Conservation (phyloP, 2,888 invertebrate genomes). For the Lasioglossum pauxillum region DNA sequence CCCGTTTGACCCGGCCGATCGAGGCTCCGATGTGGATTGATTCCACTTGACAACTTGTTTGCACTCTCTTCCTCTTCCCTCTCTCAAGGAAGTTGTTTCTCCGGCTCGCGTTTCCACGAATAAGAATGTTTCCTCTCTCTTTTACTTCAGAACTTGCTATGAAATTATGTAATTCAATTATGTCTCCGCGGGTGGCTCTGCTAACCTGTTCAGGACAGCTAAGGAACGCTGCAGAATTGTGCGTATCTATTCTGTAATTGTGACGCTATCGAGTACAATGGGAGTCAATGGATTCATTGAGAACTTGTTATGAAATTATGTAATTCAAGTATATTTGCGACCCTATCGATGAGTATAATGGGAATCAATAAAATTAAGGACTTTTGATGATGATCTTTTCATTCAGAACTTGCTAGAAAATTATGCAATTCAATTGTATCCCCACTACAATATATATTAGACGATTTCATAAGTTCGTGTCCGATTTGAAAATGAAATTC, state of each 20-base stretch:
- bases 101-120: constrained; percentile 23
- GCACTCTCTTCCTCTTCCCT: constrained; percentile 45
- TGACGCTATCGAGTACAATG: neutral
- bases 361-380: too few relatives aligned
- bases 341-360: too few relatives aligned
- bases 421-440: too few relatives aligned
- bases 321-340: too few relatives aligned
- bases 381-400: too few relatives aligned
- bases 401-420: too few relatives aligned
- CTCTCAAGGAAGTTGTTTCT: neutral
- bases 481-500: too few relatives aligned
- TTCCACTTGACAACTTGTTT: constrained; percentile 69
- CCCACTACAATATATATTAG: too few relatives aligned
- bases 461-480: too few relatives aligned
- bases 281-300: neutral
- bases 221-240: neutral
- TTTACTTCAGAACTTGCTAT: neutral
- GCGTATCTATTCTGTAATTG: neutral
- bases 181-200: neutral
- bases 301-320: too few relatives aligned
- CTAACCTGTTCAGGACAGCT: neutral
- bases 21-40: constrained; percentile 62
- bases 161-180: neutral
- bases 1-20: constrained; percentile 64
- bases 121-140: neutral